These are phyloP conservation scores for Sebastes steindachneri DNA, from an alignment of 2,797 vertebrate species.

Conservation along the genomic window DNA sequence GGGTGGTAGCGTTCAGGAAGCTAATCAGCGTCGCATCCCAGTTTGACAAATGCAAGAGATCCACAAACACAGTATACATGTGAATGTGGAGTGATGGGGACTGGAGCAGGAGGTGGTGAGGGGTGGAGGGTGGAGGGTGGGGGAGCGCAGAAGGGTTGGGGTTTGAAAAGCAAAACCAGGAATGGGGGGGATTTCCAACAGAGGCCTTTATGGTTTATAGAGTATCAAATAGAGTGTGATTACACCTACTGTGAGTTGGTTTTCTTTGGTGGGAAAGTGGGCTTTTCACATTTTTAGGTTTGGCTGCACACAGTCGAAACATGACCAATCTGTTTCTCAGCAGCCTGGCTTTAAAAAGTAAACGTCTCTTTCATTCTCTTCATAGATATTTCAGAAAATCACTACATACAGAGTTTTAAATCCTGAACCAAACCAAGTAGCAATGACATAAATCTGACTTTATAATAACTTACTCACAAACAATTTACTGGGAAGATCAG, in stretches of 20 bases:
- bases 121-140: constrained; percentile 1
- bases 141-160: constrained; percentile 22
- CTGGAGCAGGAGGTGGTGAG: constrained; percentile 24
- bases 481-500: not conserved
- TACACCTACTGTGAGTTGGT: constrained; percentile 19
- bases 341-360: not conserved
- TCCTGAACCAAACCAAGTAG: not conserved
- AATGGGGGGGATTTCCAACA: constrained; percentile 64
- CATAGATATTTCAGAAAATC: not conserved
- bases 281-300: constrained; percentile 27
- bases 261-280: constrained; percentile 42
- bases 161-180: constrained; percentile 49
- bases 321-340: constrained; percentile 6
- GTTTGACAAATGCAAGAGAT: constrained; percentile 27
- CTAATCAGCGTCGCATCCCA: constrained; percentile 77
- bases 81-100: constrained; percentile 32
- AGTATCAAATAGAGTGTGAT: constrained; percentile 40
- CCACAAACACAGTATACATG: constrained; percentile 20
- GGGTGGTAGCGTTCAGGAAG: constrained; percentile 74
- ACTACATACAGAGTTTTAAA: not conserved
- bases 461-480: not conserved
- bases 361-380: not conserved
- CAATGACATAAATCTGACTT: not conserved
- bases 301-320: constrained; percentile 7
- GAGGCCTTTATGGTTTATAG: constrained; percentile 43